phyloP scores from a whole-genome alignment of 2,797 vertebrate species.

The Gorsachius magnificus region DNA sequence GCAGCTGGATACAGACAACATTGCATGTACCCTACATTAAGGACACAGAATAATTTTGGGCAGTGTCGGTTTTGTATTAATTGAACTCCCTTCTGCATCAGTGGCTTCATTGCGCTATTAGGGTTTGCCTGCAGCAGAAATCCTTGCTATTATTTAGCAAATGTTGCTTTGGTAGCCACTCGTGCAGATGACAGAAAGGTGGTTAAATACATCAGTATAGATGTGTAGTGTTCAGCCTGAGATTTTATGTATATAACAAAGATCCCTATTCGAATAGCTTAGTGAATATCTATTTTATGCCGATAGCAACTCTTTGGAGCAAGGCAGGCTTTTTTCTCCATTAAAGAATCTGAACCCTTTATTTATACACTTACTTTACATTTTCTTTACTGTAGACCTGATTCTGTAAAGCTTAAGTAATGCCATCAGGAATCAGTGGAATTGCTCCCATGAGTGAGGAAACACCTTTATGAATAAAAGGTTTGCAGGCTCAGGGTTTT shows the following conservation, averaged over 20 bases:
- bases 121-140: conserved; percentile 25
- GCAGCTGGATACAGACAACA: neutral
- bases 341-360: neutral
- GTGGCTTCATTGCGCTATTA: neutral
- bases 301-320: neutral
- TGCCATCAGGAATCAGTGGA: neutral
- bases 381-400: neutral
- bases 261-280: neutral
- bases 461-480: neutral
- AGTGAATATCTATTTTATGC: neutral
- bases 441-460: neutral
- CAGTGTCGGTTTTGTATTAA: conserved; percentile 50
- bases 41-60: conserved; percentile 15
- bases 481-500: neutral
- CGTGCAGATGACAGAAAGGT: conserved; percentile 19
- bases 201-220: neutral
- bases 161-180: conserved; percentile 30
- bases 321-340: neutral
- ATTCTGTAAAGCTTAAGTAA: neutral
- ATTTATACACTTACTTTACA: neutral
- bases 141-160: conserved; percentile 35
- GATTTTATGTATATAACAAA: neutral
- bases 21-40: neutral
- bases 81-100: conserved; percentile 56
- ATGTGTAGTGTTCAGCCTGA: neutral